A percentile compares a stretch with the other conserved stretches of the same genome.
phyloP scores from a whole-genome alignment of 2,113 vertebrate genomes.

The Melanerpes aurifrons region DNA sequence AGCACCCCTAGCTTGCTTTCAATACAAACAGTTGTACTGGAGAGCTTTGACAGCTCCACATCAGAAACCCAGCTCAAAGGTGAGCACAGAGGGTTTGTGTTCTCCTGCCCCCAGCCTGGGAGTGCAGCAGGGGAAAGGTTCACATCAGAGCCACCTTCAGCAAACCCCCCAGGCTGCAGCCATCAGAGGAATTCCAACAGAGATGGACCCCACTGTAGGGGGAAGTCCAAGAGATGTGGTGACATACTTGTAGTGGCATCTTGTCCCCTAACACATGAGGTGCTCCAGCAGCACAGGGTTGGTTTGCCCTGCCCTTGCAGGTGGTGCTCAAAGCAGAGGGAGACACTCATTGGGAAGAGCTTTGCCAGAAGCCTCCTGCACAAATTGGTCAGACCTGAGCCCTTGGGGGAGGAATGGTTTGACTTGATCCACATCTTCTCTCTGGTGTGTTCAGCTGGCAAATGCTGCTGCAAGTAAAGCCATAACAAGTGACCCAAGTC shows the following conservation, averaged over 20 bases:
- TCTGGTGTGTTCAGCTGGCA: not conserved
- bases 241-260: accelerated
- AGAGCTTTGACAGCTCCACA: not conserved
- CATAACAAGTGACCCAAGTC: not conserved
- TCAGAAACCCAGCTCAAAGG: not conserved
- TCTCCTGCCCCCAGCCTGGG: not conserved
- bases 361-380: not conserved
- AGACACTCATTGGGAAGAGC: accelerated
- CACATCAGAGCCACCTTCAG: accelerated
- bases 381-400: not conserved
- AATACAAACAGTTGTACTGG: accelerated
- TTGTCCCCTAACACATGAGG: accelerated
- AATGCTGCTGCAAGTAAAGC: not conserved
- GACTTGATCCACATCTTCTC: not conserved
- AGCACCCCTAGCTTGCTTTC: not conserved
- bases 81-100: accelerated
- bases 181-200: accelerated
- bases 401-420: not conserved
- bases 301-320: not conserved
- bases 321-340: accelerated
- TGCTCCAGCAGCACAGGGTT: not conserved
- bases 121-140: not conserved
- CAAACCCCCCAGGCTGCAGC: not conserved
- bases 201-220: accelerated
- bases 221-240: not conserved